Conservation (phyloP, 1,140 invertebrate genomes). For the Papilio polytes region DNA sequence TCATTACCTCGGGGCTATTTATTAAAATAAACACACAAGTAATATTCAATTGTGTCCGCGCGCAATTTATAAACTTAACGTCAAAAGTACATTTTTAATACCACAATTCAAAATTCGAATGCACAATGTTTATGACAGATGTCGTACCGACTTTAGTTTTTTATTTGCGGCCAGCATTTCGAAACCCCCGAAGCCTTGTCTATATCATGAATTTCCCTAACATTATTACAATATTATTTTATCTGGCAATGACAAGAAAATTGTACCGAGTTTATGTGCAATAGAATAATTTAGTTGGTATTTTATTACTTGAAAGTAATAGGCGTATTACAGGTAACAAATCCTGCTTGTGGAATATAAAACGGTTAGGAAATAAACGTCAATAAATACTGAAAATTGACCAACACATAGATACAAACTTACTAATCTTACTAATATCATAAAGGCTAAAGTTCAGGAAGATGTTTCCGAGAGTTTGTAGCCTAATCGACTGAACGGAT, state of each 20-base stretch:
- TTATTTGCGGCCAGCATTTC: conserved; percentile 43
- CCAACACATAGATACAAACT: too few species aligned
- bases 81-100: conserved; percentile 42
- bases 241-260: conserved; percentile 39
- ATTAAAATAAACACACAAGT: conserved; percentile 45
- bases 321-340: conserved; percentile 20
- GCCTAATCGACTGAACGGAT: too few species aligned
- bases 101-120: conserved; percentile 38
- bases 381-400: background rate
- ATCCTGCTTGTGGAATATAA: background rate
- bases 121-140: conserved; percentile 56
- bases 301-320: conserved; percentile 21
- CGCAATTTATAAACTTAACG: conserved; percentile 29
- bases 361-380: conserved; percentile 8
- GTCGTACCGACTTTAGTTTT: conserved; percentile 43
- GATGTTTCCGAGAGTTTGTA: too few species aligned
- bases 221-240: conserved; percentile 39
- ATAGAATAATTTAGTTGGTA: conserved; percentile 15
- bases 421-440: too few species aligned
- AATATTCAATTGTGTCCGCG: conserved; percentile 42
- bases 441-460: too few species aligned
- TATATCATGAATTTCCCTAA: conserved; percentile 25
- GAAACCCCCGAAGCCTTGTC: conserved; percentile 29
- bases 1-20: conserved; percentile 55
- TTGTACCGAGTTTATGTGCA: conserved; percentile 26